Conservation (phyloP, 2,797 vertebrate genomes). For the Scomberomorus guttatus region DNA sequence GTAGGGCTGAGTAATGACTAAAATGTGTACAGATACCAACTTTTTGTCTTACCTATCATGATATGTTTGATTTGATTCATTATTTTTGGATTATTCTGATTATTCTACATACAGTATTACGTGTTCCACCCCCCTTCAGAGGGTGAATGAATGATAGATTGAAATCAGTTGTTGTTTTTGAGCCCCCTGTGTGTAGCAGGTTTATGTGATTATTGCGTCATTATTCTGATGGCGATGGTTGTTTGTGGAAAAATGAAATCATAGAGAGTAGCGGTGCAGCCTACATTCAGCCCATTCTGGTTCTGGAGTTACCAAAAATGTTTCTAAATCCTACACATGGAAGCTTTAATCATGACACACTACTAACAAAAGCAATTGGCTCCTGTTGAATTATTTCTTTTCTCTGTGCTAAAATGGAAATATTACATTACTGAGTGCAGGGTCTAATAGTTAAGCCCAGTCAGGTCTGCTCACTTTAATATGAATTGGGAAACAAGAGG, state of each 20-base stretch:
- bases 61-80: neutral
- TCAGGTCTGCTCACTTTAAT: slow-evolving; percentile 7
- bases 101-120: too few species aligned
- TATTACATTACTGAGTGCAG: slow-evolving; percentile 37
- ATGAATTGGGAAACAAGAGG: slow-evolving; percentile 2
- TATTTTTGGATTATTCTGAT: neutral
- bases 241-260: too few species aligned
- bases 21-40: neutral
- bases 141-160: too few species aligned
- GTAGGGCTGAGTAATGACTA: neutral
- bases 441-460: slow-evolving; percentile 29
- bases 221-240: too few species aligned
- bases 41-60: neutral
- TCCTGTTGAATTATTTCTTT: slow-evolving; percentile 24
- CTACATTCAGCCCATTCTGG: too few species aligned
- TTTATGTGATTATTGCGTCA: too few species aligned
- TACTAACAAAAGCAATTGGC: slow-evolving; percentile 28
- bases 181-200: too few species aligned
- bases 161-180: too few species aligned
- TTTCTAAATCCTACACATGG: slow-evolving; percentile 23
- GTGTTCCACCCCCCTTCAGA: neutral
- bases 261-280: too few species aligned
- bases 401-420: slow-evolving; percentile 36
- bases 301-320: neutral
- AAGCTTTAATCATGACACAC: slow-evolving; percentile 8